Evolutionary conservation across 2,888 invertebrate genomes (phyloP).

Genomic region (Spisula subtruncata): DNA sequence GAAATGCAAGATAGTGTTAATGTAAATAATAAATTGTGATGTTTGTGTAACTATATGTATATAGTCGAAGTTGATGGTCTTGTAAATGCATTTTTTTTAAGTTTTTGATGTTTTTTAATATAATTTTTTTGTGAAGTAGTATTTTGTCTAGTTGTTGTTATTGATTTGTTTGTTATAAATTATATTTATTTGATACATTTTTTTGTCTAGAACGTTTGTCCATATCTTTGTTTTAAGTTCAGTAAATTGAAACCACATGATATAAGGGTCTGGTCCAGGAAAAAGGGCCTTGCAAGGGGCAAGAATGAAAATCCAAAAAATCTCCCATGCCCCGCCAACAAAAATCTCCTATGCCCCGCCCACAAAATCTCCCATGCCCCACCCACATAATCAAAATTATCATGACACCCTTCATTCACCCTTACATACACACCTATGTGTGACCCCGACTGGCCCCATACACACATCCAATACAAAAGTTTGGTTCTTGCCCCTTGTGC

Average conservation of each 20-base stretch:
- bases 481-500: no score
- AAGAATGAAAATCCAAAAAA: no score
- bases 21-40: background rate
- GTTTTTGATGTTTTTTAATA: background rate
- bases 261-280: background rate
- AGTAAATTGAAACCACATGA: background rate
- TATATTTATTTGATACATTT: conserved; percentile 22
- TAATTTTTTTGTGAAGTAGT: background rate
- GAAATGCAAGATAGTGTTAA: background rate
- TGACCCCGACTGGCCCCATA: no score
- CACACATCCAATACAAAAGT: no score
- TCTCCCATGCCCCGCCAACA: no score
- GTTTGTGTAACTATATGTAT: background rate
- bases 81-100: background rate
- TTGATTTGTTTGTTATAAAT: background rate
- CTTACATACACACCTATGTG: no score
- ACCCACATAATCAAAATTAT: no score
- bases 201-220: background rate
- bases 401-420: no score
- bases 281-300: no score
- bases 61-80: background rate
- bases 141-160: no score
- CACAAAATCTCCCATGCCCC: no score
- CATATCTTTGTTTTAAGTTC: background rate
- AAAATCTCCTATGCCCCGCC: no score